Base-by-base conservation (phyloP, 2,113 vertebrate genomes). In the Proterorhinus semilunaris region DNA sequence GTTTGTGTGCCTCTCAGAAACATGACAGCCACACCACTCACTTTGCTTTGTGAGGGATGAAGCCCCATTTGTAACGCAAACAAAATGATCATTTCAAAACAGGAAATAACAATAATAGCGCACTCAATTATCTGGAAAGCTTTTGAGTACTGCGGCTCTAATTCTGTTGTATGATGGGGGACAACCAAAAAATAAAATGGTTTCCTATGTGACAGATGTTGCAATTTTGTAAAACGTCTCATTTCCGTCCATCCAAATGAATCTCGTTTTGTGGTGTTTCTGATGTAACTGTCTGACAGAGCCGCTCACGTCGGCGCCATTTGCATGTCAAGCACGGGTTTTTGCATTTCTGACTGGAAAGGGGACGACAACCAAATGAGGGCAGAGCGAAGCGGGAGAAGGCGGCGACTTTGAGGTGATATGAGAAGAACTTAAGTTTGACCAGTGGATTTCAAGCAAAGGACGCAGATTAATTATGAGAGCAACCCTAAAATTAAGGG, bases 1-100 rank as follows among this genome's bases (percentile, higher is more conserved):
- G 67, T 71, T 17, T 70, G 48, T 42, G 42, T 83, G 51, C 72
- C 65, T 54, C 55, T 72, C 50, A 63, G 62, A 50, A 58, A 61
- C 58, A 61, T 44, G 58, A 61, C 58, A 61, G 58, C 58, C 10
- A 61, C 42, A 44, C 42, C 36, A 45, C 15, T 45, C 36, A 44
- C 13, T 44, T 45, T 45, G 58, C 8, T 16, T 9, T 61, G 21
- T 57, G 54, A 57, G 54, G 42, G 43, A 46, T 54, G 49, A 64
- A 54, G 62, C 9, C 27, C 45, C 9, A 11, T 42, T 72, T 58
- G 16, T 57, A 2, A 75, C 59, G 44, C 27, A 51, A 61, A 76
- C 16, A 13, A 13, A 36, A 44, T 45, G 7, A 48, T 58, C 70
- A 55, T 57, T 58, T 13, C 16, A 55, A 67, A 63, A 52, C 8